Evolutionary conservation across 2,888 invertebrate species (phyloP).

Genomic region (Oasisia sp.): DNA sequence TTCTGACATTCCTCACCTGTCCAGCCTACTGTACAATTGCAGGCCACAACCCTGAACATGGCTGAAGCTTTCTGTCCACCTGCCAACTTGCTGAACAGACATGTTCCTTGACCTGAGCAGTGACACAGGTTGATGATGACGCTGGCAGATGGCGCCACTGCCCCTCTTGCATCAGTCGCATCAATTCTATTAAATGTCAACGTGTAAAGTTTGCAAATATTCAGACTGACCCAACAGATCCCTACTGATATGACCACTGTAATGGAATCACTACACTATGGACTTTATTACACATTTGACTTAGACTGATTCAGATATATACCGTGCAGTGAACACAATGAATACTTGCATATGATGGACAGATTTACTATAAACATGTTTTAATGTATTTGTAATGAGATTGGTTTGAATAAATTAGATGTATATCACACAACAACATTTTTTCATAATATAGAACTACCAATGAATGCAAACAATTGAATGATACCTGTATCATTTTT

Average conservation of each 20-base stretch:
- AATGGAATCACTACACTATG: not conserved
- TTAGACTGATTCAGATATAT: not conserved
- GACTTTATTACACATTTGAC: not conserved
- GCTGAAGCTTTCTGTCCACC: not conserved
- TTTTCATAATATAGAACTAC: not conserved
- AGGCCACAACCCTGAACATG: not conserved
- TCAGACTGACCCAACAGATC: not conserved
- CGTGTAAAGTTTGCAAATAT: not conserved
- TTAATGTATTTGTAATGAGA: not conserved
- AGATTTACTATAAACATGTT: not conserved
- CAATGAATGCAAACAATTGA: not conserved
- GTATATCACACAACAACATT: not conserved
- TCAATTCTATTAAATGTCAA: not conserved
- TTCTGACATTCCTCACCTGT: not conserved
- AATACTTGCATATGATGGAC: not conserved
- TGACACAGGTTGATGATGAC: not conserved
- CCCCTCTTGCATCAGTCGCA: slow-evolving; percentile 14
- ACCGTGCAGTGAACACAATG: not conserved
- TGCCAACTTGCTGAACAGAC: not conserved
- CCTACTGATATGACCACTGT: not conserved
- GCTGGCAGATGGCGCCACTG: not conserved
- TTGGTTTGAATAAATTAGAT: not conserved
- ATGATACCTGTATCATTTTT: not conserved
- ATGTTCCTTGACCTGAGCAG: slow-evolving; percentile 14
- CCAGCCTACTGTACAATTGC: not conserved